These are phyloP conservation scores for Porites cylindrica DNA, from an alignment of 92 coral and sea anemone species.

Conservation along the genomic window DNA sequence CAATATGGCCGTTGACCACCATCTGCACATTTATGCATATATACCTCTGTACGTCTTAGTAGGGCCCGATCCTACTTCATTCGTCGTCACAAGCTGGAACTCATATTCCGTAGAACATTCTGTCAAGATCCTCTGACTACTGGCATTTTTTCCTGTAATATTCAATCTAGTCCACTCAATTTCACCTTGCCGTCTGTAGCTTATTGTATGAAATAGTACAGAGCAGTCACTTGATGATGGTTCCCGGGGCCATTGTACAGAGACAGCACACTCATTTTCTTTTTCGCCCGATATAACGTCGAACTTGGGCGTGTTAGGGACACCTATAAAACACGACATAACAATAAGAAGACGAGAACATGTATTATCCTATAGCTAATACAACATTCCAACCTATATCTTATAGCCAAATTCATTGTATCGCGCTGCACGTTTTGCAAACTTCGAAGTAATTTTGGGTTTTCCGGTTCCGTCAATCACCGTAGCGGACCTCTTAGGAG, in stretches of 20 bases:
- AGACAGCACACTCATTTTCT: not conserved
- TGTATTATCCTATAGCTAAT: too few species aligned
- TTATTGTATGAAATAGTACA: slow-evolving; percentile 5
- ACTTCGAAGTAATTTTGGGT: too few species aligned
- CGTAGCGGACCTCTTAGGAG: too few species aligned
- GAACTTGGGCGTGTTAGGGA: not conserved
- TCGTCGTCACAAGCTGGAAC: slow-evolving; percentile 12
- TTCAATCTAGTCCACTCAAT: not conserved
- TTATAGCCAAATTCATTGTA: too few species aligned
- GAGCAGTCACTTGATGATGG: not conserved
- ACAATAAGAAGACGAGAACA: not conserved
- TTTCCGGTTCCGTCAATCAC: too few species aligned
- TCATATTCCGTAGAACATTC: slow-evolving; percentile 1
- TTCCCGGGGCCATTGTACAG: not conserved
- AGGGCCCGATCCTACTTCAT: not conserved
- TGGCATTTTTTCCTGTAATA: not conserved
- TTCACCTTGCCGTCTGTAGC: not conserved
- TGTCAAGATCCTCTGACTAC: not conserved
- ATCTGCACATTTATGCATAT: too few species aligned
- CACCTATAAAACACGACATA: not conserved
- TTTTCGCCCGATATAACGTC: not conserved
- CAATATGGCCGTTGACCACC: too few species aligned
- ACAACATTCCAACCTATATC: too few species aligned
- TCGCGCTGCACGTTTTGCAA: too few species aligned
- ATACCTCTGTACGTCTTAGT: too few species aligned